Evolutionary conservation across 2,888 invertebrate genomes (phyloP), one percentile per base, ranked within the genome.

Genomic region (Stenoptilia bipunctidactyla): DNA sequence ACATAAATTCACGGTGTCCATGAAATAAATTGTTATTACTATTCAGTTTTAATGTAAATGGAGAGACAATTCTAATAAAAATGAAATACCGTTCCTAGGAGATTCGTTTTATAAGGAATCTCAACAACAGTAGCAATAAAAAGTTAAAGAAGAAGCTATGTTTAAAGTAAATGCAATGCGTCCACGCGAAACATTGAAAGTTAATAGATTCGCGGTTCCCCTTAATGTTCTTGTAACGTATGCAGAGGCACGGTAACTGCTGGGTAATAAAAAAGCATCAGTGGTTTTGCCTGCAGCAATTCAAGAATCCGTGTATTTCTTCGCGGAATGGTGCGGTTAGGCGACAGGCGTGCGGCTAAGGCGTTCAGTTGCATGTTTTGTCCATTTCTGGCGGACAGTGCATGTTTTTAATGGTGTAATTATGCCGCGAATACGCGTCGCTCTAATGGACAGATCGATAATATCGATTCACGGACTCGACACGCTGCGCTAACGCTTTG

Each of bases 401-500:
- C 59, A 66, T 61, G 65, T 58, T 56, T 61, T 56, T 69, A 66
- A 63, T 61, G 49, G 59, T 46, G 57, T 63, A 68, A 73, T 74
- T 74, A 69, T 55, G 55, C 58, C 53, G 52, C 51, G 50, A 53
- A 44, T 47, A 49, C 50, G 51, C 49, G 51, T 51, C 52, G 51
- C 52, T 66, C 58, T 66, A 66, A 62, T 62, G 53, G 55, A 51
- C 48, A 44, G 53, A 61, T 58, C 57, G 59, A 62, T 66, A 65
- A 61, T 58, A 60, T 60, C 50, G 50, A 58, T 59, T 53, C 51
- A 49, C 45, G 44, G 48, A 48, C 45, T 43, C 40, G 45, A 42
- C 44, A 35, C 20, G 42, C 40, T 43, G n/a, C n/a, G 30, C 30
- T 30, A 30, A 30, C 13, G 10, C 30, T 30, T 12, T 30, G 30